Evolutionary conservation across 2,113 vertebrate species (phyloP), one percentile per base, ranked within the genome.

Genomic region (Cercopithecus mona): DNA sequence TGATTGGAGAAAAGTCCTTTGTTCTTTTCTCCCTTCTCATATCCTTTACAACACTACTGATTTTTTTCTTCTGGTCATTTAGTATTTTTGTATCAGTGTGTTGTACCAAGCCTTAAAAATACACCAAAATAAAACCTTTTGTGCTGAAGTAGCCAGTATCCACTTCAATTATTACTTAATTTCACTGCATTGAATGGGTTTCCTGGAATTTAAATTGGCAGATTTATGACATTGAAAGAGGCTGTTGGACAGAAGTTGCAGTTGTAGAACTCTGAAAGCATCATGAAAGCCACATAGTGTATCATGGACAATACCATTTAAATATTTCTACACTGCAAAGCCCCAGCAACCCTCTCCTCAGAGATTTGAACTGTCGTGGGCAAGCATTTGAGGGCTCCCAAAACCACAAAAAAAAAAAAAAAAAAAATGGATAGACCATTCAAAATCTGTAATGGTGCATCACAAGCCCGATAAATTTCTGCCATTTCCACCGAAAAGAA

Each of bases 1-100:
- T 98, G 97, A 98, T 97, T 98, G 97, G 97, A 98, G 93, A 97
- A 98, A 98, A 98, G 92, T 97, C 96, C 96, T 98, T 98, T 99
- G 98, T 99, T 99, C 98, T 98, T 98, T 97, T 94, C 75, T 97
- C 95, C 76, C 61, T 97, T 98, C 93, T 98, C 92, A 95, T 80
- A 97, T 97, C 73, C 79, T 95, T 94, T 94, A 97, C 97, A 98
- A 96, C 81, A 97, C 87, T 81, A 93, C 88, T 14, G 59, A 0
- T 13, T 86, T 95, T 89, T 96, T 80, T 87, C 84, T 16, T 4
- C 55, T 83, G 96, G 89, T 98, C 97, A 98, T 97, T 97, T 98
- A 96, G 88, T 98, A 94, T 97, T 98, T 98, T 96, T 97, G 48
- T 97, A 98, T 97, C 95, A 98, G 40, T 88, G 76, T 97, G 90